phyloP scores from a whole-genome alignment of 1,140 invertebrate genomes.

The Heliconius hermathena region DNA sequence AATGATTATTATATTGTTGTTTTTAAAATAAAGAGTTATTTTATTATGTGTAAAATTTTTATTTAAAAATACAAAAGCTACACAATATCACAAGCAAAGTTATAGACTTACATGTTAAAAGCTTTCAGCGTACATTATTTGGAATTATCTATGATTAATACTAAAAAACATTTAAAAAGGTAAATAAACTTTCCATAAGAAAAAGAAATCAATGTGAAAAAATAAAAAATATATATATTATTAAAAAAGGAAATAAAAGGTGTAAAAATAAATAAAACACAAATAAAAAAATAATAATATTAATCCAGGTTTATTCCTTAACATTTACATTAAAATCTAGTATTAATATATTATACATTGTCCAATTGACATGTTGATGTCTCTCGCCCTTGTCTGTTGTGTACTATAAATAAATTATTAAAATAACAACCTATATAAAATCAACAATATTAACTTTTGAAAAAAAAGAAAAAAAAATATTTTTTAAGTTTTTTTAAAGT shows the following conservation, averaged over 20 bases:
- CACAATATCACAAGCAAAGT: slow-evolving; percentile 42
- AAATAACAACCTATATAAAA: slow-evolving; percentile 35
- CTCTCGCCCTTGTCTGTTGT: slow-evolving; percentile 62
- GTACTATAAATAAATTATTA: slow-evolving; percentile 51
- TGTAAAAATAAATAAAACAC: slow-evolving; percentile 63
- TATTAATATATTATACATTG: slow-evolving; percentile 79
- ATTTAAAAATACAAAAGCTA: slow-evolving; percentile 62
- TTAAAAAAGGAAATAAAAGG: slow-evolving; percentile 33
- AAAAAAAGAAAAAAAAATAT: no score
- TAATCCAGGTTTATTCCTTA: slow-evolving; percentile 81
- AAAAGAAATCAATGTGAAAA: slow-evolving; percentile 23
- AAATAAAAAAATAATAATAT: slow-evolving; percentile 77
- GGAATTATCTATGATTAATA: neutral
- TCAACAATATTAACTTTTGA: neutral
- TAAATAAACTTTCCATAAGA: slow-evolving; percentile 33
- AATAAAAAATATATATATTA: slow-evolving; percentile 27
- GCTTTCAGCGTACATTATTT: slow-evolving; percentile 16
- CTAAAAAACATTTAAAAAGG: slow-evolving; percentile 13
- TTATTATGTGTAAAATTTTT: slow-evolving; percentile 44
- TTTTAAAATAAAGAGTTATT: slow-evolving; percentile 17
- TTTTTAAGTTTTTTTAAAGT: no score
- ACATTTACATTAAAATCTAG: slow-evolving; percentile 76
- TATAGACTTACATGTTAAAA: slow-evolving; percentile 22
- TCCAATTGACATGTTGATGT: slow-evolving; percentile 69
- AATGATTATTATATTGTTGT: neutral